phyloP scores from a whole-genome alignment of 1,140 invertebrate species.

The Dryas iulia region DNA sequence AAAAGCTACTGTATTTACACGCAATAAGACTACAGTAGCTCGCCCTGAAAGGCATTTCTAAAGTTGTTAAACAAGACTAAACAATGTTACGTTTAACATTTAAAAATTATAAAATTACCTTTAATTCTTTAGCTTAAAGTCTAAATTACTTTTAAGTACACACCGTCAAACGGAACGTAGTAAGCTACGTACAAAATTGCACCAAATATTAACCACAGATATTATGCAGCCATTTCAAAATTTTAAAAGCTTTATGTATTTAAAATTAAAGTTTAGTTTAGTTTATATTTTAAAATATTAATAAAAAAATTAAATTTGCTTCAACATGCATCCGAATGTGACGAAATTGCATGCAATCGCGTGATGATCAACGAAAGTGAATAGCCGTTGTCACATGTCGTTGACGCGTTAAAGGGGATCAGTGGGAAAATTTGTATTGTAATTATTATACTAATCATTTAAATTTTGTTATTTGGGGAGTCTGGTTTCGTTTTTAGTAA shows the following conservation, averaged over 20 bases:
- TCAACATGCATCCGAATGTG: conserved; percentile 45
- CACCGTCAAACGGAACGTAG: not conserved
- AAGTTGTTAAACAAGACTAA: not conserved
- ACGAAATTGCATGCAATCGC: conserved; percentile 60
- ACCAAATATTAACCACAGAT: conserved; percentile 4
- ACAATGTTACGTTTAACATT: not conserved
- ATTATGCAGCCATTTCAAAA: not conserved
- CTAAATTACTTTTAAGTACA: not conserved
- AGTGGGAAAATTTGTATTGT: conserved; percentile 50
- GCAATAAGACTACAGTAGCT: not conserved
- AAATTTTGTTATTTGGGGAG: not conserved
- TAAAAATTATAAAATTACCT: not conserved
- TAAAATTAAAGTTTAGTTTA: conserved; percentile 29
- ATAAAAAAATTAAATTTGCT: conserved; percentile 21
- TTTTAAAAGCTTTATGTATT: conserved; percentile 10
- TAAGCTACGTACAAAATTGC: conserved; percentile 26
- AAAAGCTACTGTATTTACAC: not conserved
- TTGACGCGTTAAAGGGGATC: conserved; percentile 50
- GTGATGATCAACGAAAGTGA: conserved; percentile 64
- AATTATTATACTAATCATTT: not conserved
- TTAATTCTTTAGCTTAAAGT: not conserved
- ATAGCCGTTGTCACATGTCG: conserved; percentile 64
- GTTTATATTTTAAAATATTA: conserved; percentile 1
- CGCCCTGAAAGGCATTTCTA: not conserved
- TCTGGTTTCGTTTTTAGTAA: not conserved